These are phyloP conservation scores for Dipus sagitta DNA, from an alignment of 2,797 vertebrate species.

Conservation along the genomic window DNA sequence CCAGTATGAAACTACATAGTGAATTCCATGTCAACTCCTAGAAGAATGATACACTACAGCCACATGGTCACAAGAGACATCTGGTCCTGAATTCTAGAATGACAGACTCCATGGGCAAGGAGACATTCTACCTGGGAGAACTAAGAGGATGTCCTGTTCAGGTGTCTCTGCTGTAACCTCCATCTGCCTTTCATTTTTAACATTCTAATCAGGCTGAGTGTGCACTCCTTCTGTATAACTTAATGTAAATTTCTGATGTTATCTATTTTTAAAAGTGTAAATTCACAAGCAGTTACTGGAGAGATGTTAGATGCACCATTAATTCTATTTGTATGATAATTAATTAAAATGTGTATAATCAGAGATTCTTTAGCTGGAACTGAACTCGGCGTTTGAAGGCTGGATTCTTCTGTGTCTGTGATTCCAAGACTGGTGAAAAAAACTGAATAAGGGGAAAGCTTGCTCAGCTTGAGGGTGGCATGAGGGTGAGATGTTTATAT, in stretches of 20 bases:
- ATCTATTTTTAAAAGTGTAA: constrained; percentile 76
- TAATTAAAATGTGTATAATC: constrained; percentile 83
- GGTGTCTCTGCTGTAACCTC: constrained; percentile 69
- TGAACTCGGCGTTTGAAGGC: not conserved
- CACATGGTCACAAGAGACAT: not conserved
- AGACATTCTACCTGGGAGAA: constrained; percentile 60
- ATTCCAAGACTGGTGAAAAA: not conserved
- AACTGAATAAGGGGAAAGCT: not conserved
- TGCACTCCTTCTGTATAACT: constrained; percentile 74
- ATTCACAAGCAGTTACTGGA: constrained; percentile 76
- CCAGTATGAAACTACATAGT: too few relatives aligned
- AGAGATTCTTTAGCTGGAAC: constrained; percentile 62
- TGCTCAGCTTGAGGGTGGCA: not conserved
- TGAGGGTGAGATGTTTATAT: not conserved
- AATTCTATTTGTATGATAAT: constrained; percentile 68
- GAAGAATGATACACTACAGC: not conserved
- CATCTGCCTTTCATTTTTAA: constrained; percentile 73
- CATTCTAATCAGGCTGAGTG: constrained; percentile 35
- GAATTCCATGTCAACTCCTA: not conserved
- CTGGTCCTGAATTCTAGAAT: constrained; percentile 12
- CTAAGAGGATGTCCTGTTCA: constrained; percentile 41
- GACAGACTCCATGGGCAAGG: not conserved
- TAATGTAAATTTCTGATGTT: constrained; percentile 82
- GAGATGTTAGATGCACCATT: constrained; percentile 36
- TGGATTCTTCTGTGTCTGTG: not conserved